Base-by-base conservation (phyloP, 2,797 vertebrate species). In the Anguilla marmorata region DNA sequence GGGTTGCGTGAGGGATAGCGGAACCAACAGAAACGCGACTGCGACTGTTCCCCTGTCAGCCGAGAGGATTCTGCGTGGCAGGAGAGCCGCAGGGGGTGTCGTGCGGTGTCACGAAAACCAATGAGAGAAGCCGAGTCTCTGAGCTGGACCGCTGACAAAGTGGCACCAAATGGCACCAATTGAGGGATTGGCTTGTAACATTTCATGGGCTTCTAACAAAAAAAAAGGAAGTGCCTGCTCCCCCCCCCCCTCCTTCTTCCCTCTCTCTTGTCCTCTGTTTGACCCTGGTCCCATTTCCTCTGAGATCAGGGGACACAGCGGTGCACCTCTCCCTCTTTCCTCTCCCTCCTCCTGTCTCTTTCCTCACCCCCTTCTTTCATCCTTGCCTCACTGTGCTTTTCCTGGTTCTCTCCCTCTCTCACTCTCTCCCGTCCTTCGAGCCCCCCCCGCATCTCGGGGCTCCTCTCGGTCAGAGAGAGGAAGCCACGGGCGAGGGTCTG, bases 271-370 rank as follows among this genome's bases (percentile, higher is more conserved):
- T 63, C 82, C 83, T 74, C 66, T 88, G 54, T 58, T 88, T 85
- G 82, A 85, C 87, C 83, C 83, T 72, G 27, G 83, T 87, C 58
- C 45, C 45, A 19, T 69, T 69, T 66, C 86, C 86, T 83, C 86
- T 24, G 86, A 45, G 58, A 52, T 60, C 30, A 45, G 50, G 84
- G 82, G 27, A 74, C 63, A 85, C 82, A 76, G 66, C n/a, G 54
- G 72, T 74, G 52, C n/a, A 41, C 45, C 24, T 21, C 54, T 41
- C 33, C 33, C 54, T 56, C 30, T 63, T 27, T 16, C 33, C 60
- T 63, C 58, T 21, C 58, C 60, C 12, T 14, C 60, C 14, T n/a
- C 45, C 60, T 30, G 14, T 12, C 24, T n/a, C 48, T 37, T 60
- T 80, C 52, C 80, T 80, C n/a, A 21, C 52, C 30, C 74, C 21